Percentiles rank a stretch among this genome's conserved stretches.
Evolutionary conservation across 2,888 invertebrate genomes (phyloP).

Genomic region (Temnothorax unifasciatus): DNA sequence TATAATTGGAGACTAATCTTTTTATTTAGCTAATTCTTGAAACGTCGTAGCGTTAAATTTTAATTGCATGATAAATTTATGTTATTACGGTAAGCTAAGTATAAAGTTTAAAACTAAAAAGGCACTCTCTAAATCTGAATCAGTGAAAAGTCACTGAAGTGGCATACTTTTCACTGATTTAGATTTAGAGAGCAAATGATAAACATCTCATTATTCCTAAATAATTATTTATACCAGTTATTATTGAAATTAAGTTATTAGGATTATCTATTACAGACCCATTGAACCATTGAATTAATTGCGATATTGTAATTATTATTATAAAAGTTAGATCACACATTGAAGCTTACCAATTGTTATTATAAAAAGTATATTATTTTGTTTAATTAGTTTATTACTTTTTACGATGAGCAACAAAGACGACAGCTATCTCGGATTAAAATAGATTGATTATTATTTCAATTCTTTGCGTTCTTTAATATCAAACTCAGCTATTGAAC

Average conservation of each 20-base stretch:
- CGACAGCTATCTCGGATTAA: not conserved
- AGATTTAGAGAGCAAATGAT: not conserved
- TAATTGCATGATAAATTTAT: not conserved
- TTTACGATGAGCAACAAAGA: not conserved
- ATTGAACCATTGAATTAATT: not conserved
- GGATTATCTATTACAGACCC: not conserved
- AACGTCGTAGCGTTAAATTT: not conserved
- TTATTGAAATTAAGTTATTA: slow-evolving; percentile 1
- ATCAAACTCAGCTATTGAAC: no score
- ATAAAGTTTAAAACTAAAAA: not conserved
- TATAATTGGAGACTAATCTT: slow-evolving; percentile 25
- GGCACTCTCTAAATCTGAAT: no score
- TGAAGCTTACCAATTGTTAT: not conserved
- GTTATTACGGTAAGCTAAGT: not conserved
- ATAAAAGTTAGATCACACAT: not conserved
- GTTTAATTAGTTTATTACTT: not conserved
- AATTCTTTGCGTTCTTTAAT: slow-evolving; percentile 4
- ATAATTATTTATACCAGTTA: not conserved
- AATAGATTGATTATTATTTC: not conserved
- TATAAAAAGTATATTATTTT: not conserved
- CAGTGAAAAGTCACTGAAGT: no score
- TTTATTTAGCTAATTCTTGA: slow-evolving; percentile 1
- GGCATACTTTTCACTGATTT: no score
- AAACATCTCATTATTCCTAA: not conserved
- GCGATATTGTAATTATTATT: not conserved